Base-by-base conservation (phyloP, 2,113 vertebrate species). In the Gymnobelideus leadbeateri region DNA sequence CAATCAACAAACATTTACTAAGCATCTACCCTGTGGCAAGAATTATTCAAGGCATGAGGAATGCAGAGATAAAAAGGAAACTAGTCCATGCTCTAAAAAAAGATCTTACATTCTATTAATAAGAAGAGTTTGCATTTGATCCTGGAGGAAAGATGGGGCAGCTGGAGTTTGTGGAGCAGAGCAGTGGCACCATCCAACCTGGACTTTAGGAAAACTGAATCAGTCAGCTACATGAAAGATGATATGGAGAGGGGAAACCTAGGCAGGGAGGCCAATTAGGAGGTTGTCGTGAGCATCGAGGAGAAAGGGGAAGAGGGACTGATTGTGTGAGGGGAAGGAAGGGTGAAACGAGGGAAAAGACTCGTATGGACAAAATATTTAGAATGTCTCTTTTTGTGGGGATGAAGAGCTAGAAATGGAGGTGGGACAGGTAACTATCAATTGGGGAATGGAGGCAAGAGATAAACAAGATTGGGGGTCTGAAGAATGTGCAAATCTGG, bases 401-500 rank as follows among this genome's bases (percentile, higher is more conserved):
- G 11, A 61, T 61, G 89, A 24, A 8, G 11, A 26, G 92, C 91
- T 46, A 26, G 84, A 89, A 92, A 61, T 1, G 3, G 54, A 14
- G 16, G 25, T 3, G 52, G 0, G 1, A 26, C 2, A 1, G 0
- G 10, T 28, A 51, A 7, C 10, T 19, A 11, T 19, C 23, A 43
- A 57, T 16, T 47, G 21, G 47, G 55, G 7, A 24, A 23, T 24
- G 28, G 89, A 31, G 37, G 8, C 61, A 68, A 54, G 31, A 50
- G 31, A 50, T 31, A 16, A 53, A 47, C 3, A 16, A 21, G 46
- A 25, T 61, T 53, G 26, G 0, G 9, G 3, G 21, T 43, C 31
- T 16, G 61, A 68, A 68, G 31, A 37, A 14, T 28, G 28, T 31
- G 2, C 9, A 61, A 31, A 61, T 1, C 26, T 31, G 1, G 4